These are phyloP conservation scores for Orchesellides sinensis DNA, from an alignment of 2,888 invertebrate genomes.

Conservation along the genomic window DNA sequence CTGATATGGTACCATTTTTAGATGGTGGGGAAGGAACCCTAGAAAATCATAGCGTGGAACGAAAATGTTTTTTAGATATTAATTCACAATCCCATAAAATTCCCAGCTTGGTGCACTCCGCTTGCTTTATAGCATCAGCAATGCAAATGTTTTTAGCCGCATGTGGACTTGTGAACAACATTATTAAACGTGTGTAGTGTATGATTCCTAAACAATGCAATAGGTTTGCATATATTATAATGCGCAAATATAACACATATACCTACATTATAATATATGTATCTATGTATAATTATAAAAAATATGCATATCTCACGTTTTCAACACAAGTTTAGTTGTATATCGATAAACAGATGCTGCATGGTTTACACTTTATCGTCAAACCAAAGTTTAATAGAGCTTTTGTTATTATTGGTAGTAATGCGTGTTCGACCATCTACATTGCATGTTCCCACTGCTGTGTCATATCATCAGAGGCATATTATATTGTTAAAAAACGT, in stretches of 20 bases:
- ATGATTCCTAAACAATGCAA: background rate
- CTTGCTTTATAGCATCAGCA: background rate
- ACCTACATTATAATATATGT: background rate
- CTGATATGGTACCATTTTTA: conserved; percentile 3
- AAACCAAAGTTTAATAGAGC: background rate
- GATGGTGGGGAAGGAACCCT: conserved; percentile 40
- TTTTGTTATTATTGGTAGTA: background rate
- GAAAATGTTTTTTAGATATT: conserved; percentile 11
- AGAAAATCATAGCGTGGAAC: conserved; percentile 63
- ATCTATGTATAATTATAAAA: too few species aligned
- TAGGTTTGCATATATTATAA: background rate
- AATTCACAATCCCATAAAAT: background rate
- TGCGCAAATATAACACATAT: background rate
- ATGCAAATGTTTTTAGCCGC: background rate
- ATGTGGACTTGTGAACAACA: background rate
- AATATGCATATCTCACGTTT: too few species aligned
- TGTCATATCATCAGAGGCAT: background rate
- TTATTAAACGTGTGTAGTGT: background rate
- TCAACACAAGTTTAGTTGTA: background rate
- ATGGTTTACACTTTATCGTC: conserved; percentile 19
- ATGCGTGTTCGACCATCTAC: background rate
- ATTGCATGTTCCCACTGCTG: background rate
- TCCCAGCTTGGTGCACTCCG: background rate
- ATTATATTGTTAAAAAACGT: background rate
- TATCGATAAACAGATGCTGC: background rate